A percentile compares a stretch with the other conserved stretches of the same genome.
Evolutionary conservation across 2,888 invertebrate species (phyloP).

Genomic region (Caenorhabditis auriculariae): DNA sequence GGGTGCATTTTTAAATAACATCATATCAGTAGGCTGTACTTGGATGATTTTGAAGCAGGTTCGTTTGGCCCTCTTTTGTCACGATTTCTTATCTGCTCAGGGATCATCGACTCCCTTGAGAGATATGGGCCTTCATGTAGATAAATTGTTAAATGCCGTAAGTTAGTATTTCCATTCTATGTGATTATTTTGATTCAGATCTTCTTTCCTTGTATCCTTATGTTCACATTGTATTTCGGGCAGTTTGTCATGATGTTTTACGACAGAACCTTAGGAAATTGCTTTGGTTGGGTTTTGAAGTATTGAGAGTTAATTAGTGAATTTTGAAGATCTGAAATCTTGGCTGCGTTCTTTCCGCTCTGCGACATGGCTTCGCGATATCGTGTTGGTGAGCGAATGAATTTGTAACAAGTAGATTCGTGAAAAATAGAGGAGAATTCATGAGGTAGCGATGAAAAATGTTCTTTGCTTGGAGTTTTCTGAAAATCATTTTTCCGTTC

Average conservation of each 20-base stretch:
- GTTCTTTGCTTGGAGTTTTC: background rate
- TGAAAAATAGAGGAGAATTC: too few species aligned
- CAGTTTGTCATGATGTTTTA: conserved; percentile 41
- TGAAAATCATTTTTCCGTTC: too few species aligned
- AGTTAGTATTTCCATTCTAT: background rate
- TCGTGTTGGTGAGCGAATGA: conserved; percentile 32
- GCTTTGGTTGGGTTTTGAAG: conserved; percentile 29
- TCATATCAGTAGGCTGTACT: conserved; percentile 21
- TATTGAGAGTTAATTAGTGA: background rate
- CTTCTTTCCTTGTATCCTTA: conserved; percentile 34
- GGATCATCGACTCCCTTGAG: conserved; percentile 14
- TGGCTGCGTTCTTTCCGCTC: background rate
- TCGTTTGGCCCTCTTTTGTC: background rate
- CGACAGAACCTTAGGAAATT: conserved; percentile 36
- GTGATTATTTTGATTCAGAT: conserved; percentile 9
- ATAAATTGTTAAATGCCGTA: conserved; percentile 9
- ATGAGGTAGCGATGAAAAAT: too few species aligned
- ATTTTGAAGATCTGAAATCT: background rate
- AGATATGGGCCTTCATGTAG: conserved; percentile 47
- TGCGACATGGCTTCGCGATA: conserved; percentile 48
- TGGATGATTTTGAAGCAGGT: conserved; percentile 24
- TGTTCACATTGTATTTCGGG: conserved; percentile 48
- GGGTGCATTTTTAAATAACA: conserved; percentile 32
- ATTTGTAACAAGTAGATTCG: conserved; percentile 1
- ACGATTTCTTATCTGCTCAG: conserved; percentile 14